Evolutionary conservation across 2,113 vertebrate genomes (phyloP).

Genomic region (Zeus faber): DNA sequence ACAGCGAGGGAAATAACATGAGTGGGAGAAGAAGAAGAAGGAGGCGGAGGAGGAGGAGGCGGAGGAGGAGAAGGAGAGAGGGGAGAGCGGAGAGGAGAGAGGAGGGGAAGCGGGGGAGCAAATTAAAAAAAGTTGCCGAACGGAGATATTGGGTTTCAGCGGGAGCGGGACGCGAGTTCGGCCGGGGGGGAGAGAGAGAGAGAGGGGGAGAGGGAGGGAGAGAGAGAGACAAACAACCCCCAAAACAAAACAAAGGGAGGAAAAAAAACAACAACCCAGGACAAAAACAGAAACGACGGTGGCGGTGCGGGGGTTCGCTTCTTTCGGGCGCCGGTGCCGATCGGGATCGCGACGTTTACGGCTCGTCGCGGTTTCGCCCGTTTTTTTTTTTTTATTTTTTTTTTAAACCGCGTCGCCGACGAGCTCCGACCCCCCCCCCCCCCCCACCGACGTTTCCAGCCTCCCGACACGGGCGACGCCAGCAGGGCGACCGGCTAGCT

Average conservation of each 20-base stretch:
- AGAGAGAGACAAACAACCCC: too few relatives aligned
- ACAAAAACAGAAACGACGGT: too few relatives aligned
- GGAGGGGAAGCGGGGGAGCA: slow-evolving; percentile 84
- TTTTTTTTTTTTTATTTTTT: not conserved
- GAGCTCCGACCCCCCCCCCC: too few relatives aligned
- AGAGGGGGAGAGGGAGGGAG: too few relatives aligned
- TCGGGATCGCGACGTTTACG: slow-evolving; percentile 73
- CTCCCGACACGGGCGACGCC: slow-evolving; percentile 44
- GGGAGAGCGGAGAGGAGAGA: slow-evolving; percentile 73
- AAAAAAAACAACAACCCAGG: too few relatives aligned
- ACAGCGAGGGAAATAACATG: slow-evolving; percentile 83
- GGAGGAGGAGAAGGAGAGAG: slow-evolving; percentile 83
- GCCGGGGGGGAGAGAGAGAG: too few relatives aligned
- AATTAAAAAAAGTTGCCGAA: slow-evolving; percentile 99
- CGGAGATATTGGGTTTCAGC: slow-evolving; percentile 99
- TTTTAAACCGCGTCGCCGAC: slow-evolving; percentile 38
- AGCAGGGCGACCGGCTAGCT: slow-evolving; percentile 62
- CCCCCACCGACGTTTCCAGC: slow-evolving; percentile 34
- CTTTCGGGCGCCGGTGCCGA: slow-evolving; percentile 76
- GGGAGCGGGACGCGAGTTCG: slow-evolving; percentile 83
- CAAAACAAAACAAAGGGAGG: slow-evolving; percentile 28
- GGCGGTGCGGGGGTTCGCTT: slow-evolving; percentile 76
- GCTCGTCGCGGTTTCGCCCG: slow-evolving; percentile 44
- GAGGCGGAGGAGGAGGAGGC: slow-evolving; percentile 71
- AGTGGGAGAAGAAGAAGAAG: slow-evolving; percentile 83